phyloP scores from a whole-genome alignment of 2,113 vertebrate genomes.

The Psittacula cyanocephala region DNA sequence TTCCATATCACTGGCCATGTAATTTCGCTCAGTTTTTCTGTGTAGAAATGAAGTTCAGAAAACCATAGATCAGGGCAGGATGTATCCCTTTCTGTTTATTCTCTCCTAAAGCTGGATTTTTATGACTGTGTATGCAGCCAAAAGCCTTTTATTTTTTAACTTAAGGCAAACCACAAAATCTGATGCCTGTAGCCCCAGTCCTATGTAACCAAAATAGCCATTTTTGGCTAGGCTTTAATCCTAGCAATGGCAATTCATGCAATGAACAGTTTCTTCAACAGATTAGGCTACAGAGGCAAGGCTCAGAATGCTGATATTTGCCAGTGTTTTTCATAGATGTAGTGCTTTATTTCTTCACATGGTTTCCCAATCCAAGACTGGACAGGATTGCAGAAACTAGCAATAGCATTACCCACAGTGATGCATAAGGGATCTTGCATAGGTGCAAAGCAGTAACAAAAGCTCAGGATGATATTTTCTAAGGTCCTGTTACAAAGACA shows the following conservation, averaged over 20 bases:
- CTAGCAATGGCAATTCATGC: neutral
- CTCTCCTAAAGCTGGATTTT: neutral
- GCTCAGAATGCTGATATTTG: neutral
- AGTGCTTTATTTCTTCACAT: neutral
- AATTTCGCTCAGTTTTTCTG: neutral
- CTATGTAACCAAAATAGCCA: neutral
- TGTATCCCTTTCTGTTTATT: neutral
- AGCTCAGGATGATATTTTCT: neutral
- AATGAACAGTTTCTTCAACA: neutral
- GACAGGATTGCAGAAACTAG: neutral
- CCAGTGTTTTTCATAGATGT: neutral
- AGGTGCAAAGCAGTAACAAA: neutral
- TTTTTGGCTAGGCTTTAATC: neutral
- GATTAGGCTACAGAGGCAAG: neutral
- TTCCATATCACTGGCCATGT: neutral
- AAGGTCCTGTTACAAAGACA: neutral
- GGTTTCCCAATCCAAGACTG: neutral
- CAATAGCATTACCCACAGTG: fast-evolving
- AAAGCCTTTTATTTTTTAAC: neutral
- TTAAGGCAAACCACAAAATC: neutral
- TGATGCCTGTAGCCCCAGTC: neutral
- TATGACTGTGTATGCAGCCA: neutral
- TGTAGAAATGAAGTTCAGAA: neutral
- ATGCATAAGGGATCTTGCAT: neutral
- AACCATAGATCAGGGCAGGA: neutral